These are phyloP conservation scores for Scolopax rusticola DNA, from an alignment of 2,797 vertebrate species.

Conservation along the genomic window DNA sequence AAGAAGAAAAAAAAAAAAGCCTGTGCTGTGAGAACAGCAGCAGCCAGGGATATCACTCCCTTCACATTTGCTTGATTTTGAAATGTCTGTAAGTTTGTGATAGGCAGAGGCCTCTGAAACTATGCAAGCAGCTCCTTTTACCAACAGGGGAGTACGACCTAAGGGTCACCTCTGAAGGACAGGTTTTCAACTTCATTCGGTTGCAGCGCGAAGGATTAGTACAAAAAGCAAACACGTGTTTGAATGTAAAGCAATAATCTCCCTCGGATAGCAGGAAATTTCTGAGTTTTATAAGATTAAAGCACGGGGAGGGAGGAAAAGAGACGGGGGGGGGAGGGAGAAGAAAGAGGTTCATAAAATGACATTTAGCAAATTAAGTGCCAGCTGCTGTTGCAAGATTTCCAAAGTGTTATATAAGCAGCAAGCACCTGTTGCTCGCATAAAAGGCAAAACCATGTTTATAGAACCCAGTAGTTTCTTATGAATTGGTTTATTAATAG, in stretches of 20 bases:
- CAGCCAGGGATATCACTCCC: background rate
- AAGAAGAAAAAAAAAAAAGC: background rate
- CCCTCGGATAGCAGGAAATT: background rate
- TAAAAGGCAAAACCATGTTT: background rate
- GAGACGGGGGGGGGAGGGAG: background rate
- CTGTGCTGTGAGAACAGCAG: background rate
- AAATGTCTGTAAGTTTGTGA: background rate
- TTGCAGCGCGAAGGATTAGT: background rate
- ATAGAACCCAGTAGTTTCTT: background rate
- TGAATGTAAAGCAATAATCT: background rate
- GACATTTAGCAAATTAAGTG: background rate
- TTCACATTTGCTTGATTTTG: background rate
- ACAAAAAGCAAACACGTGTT: background rate
- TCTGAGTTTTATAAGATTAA: background rate
- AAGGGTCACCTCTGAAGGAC: background rate
- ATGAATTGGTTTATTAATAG: background rate
- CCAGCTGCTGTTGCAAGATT: background rate
- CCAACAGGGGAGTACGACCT: background rate
- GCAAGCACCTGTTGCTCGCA: constrained; percentile 14
- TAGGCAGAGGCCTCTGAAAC: background rate
- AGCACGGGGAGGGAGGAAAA: background rate
- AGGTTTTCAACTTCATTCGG: background rate
- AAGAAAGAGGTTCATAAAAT: background rate
- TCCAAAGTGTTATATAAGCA: background rate
- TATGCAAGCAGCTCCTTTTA: background rate